Percentiles rank a stretch among this genome's conserved stretches.
Conservation (phyloP, 2,888 invertebrate species). For the Octonoba sinensis region DNA sequence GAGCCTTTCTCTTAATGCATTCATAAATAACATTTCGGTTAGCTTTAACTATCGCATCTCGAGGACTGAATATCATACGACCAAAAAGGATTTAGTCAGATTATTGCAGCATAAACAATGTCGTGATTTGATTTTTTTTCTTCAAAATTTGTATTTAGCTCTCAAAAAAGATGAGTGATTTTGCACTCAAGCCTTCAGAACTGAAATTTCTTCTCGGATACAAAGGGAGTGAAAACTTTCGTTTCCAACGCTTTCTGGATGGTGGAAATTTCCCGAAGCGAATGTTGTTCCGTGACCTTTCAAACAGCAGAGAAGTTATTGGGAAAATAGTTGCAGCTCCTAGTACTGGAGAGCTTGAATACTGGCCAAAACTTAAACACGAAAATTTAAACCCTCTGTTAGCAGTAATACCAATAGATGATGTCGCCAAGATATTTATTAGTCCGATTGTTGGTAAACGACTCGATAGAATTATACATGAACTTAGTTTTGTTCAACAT, state of each 20-base stretch:
- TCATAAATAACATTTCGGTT: too few species aligned
- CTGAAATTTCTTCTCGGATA: slow-evolving; percentile 18
- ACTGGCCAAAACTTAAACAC: slow-evolving; percentile 22
- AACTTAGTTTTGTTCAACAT: slow-evolving; percentile 23
- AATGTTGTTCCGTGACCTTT: slow-evolving; percentile 12
- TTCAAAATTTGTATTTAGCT: not conserved
- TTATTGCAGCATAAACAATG: not conserved
- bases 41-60: not conserved
- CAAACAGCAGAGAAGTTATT: slow-evolving; percentile 1
- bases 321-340: slow-evolving; percentile 14
- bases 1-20: not conserved
- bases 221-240: not conserved
- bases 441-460: slow-evolving; percentile 2
- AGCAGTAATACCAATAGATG: slow-evolving; percentile 5
- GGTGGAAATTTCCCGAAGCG: not conserved
- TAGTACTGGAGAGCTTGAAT: slow-evolving; percentile 8
- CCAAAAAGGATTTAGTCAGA: not conserved
- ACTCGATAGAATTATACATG: slow-evolving; percentile 4
- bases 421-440: slow-evolving; percentile 5
- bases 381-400: slow-evolving; percentile 23
- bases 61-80: not conserved
- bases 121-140: too few species aligned
- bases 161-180: slow-evolving; percentile 6
- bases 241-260: slow-evolving; percentile 14
- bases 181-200: slow-evolving; percentile 24